phyloP scores from a whole-genome alignment of 2,113 vertebrate genomes.

The Gracilinanus agilis region DNA sequence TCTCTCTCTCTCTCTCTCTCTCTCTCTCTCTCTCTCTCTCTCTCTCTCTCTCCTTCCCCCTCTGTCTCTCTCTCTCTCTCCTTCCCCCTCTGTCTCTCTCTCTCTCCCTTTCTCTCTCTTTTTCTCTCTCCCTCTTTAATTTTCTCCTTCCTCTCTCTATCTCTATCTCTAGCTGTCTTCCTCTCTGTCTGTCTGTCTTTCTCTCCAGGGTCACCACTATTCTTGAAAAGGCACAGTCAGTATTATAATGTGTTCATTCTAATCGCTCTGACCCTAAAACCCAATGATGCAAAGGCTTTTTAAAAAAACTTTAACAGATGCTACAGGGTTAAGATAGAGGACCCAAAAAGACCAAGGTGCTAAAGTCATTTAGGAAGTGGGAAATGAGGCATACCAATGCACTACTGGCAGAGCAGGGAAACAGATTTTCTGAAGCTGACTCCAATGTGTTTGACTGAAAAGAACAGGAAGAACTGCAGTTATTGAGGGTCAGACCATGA shows the following conservation, averaged over 20 bases:
- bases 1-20: neutral
- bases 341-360: neutral
- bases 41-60: too few species aligned
- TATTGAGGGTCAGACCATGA: neutral
- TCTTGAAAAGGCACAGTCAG: neutral
- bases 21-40: neutral
- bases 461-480: neutral
- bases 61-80: too few species aligned
- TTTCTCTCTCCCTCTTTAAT: neutral
- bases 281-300: neutral
- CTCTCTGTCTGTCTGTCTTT: neutral
- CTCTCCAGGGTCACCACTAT: neutral
- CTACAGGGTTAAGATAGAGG: neutral
- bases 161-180: too few species aligned
- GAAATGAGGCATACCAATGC: neutral
- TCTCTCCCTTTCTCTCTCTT: neutral
- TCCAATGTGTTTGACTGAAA: neutral
- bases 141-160: neutral
- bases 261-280: neutral
- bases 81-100: too few species aligned
- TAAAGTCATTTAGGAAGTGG: neutral
- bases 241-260: neutral
- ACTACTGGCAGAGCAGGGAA: neutral
- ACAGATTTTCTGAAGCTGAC: neutral
- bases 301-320: neutral